Evolutionary conservation across 2,797 vertebrate species (phyloP), one percentile per base, ranked within the genome.

Genomic region (Neomorphus geoffroyi): DNA sequence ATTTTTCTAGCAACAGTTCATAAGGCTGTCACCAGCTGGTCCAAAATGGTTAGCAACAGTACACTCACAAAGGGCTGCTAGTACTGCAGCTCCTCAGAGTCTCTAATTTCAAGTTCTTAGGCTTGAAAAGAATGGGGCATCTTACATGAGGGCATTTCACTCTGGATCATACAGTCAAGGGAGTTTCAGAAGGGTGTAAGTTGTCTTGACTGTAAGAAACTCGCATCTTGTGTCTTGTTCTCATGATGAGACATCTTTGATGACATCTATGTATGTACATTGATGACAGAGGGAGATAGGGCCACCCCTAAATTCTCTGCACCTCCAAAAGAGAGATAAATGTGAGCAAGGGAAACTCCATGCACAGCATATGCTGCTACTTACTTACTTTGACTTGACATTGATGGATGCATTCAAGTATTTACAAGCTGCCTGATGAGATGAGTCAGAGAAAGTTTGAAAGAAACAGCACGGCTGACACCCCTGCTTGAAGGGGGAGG

Each of bases 351-450:
- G 71, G 94, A 85, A 84, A 65, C 75, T 94, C 85, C 73, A 89
- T 61, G 83, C 73, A 85, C 75, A 91, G 82, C 54, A 53, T 62
- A 72, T 74, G 73, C 70, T 70, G 89, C 92, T 93, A 22, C 86
- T 90, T 94, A 89, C 79, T 90, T 95, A 88, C 88, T 93, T 93
- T 65, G 45, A 90, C 87, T 84, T 93, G 90, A 97, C 94, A 91
- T 83, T 95, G 93, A 97, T 97, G 89, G 88, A 93, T 96, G 92
- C 92, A 93, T 94, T 97, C 39, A 90, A 95, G 87, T 90, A 96
- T 95, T 97, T 97, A 97, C 94, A 96, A 96, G 95, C 92, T 96
- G 90, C 94, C 92, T 97, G 78, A 93, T 75, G 96, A 97, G 96
- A 95, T 97, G 90, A 97, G 88, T 97, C 92, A 94, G 81, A 97